Conservation (phyloP, 2,113 vertebrate species). For the Mormyrus iriodes region DNA sequence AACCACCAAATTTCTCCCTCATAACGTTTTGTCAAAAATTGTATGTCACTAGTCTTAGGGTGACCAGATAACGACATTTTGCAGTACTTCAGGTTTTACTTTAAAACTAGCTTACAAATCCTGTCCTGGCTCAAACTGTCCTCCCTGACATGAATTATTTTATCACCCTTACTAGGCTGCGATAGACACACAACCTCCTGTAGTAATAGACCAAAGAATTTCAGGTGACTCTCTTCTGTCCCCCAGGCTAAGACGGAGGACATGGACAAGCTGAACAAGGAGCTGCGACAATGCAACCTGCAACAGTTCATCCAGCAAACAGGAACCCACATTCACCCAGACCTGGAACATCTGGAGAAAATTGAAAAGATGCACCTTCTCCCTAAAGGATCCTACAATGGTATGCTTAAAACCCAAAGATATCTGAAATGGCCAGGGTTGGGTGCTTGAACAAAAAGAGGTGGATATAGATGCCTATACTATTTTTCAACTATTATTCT, state of each 20-base stretch:
- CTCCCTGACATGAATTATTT: background rate
- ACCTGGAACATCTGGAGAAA: constrained; percentile 27
- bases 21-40: background rate
- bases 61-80: background rate
- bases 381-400: constrained; percentile 37
- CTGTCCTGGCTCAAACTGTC: background rate
- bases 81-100: background rate
- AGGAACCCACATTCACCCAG: constrained; percentile 48
- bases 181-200: background rate
- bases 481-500: background rate
- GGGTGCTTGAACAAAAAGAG: background rate
- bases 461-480: background rate
- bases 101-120: background rate
- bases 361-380: constrained; percentile 25
- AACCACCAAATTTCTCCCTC: background rate
- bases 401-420: constrained; percentile 11
- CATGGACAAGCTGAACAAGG: constrained; percentile 81
- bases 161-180: background rate
- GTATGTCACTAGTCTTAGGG: background rate
- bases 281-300: constrained; percentile 84
- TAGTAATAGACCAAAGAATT: background rate
- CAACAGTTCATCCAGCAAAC: constrained; percentile 89
- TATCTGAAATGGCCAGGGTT: no score
- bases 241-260: constrained; percentile 67
- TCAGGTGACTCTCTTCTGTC: background rate